Conservation (phyloP, 2,113 vertebrate species). For the Stictonetta naevosa region DNA sequence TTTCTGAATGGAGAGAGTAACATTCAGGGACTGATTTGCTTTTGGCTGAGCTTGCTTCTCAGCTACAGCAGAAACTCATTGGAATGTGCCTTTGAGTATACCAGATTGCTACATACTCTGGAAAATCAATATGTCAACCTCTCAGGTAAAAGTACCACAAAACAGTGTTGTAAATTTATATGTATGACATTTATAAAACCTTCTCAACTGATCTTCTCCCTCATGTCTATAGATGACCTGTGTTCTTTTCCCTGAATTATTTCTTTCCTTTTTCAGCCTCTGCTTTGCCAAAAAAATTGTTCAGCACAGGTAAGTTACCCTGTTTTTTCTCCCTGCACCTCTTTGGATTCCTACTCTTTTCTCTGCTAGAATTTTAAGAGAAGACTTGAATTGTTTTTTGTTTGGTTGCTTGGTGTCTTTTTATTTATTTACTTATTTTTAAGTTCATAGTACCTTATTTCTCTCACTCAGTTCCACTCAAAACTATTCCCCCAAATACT, state of each 20-base stretch:
- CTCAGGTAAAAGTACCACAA: background rate
- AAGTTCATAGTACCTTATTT: background rate
- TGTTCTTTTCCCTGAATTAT: background rate
- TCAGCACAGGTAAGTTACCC: background rate
- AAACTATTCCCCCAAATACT: background rate
- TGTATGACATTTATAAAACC: background rate
- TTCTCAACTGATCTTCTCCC: rapidly evolving
- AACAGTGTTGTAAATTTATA: background rate
- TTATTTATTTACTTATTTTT: background rate
- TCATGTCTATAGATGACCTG: background rate
- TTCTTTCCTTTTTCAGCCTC: background rate
- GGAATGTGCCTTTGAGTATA: background rate
- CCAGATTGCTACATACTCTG: background rate
- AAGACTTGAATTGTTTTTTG: background rate
- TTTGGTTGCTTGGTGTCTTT: background rate
- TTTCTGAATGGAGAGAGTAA: background rate
- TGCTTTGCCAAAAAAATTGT: too few species aligned
- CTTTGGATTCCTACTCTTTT: background rate
- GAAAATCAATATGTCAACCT: background rate
- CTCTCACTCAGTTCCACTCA: background rate
- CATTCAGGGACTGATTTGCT: background rate
- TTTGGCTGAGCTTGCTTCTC: background rate
- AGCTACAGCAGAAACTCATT: background rate
- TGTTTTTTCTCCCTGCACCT: background rate
- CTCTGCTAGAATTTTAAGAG: background rate